Evolutionary conservation across 2,888 invertebrate species (phyloP), one percentile per base, ranked within the genome.

Genomic region (Phlogophora meticulosa): DNA sequence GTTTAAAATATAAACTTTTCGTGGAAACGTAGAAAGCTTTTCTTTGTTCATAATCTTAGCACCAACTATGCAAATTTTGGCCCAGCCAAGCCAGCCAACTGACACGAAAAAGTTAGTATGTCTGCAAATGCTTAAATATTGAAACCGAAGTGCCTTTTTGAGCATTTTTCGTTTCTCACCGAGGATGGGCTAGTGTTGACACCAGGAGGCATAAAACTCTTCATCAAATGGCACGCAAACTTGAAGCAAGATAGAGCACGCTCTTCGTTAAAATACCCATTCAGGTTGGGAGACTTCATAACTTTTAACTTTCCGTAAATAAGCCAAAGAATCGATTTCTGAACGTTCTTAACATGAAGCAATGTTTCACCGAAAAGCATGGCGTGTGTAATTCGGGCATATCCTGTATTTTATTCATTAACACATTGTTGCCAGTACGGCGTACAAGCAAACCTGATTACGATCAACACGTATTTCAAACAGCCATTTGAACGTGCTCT

Each of bases 181-280:
- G 13, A 34, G 1, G 0, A 20, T 58, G 11, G 58, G 22, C 7
- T 13, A 15, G 11, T 36, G 28, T 72, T 57, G 57, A 43, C 32
- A 28, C 38, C 24, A 15, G 42, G 42, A 28, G 28, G 28, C 28
- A 20, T 42, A 40, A 51, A 51, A 42, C 34, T 65, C 36, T n/a
- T 46, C 42, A 74, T 51, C 53, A 68, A 22, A 17, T 11, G 43
- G 1, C 38, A 22, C 32, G 40, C 42, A 10, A 53, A 55, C 11
- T 22, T n/a, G 17, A 1, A 28, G 10, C 32, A 42, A 58, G 77
- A 71, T 71, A 71, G 40, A 58, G 53, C 73, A 73, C 63, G 63
- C 40, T n/a, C 32, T 36, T 58, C 48, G 45, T 76, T 55, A 71
- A 63, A 28, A 49, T 38, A 20, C 28, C 22, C 53, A 20, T 62